These are phyloP conservation scores for Fringilla coelebs DNA, from an alignment of 2,797 vertebrate species.

Conservation along the genomic window DNA sequence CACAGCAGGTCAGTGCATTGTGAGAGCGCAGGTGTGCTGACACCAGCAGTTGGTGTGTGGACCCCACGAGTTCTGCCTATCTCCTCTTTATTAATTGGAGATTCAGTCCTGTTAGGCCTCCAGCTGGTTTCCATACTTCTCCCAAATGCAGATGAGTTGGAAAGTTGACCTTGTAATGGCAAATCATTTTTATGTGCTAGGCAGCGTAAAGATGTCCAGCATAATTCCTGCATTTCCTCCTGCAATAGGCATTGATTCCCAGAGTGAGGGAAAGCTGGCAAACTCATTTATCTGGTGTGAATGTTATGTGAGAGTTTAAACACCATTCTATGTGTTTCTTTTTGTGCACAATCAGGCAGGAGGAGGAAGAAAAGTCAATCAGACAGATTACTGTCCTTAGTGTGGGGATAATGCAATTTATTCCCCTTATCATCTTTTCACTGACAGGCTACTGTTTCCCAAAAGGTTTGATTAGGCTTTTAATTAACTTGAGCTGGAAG, in stretches of 20 bases:
- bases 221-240: not conserved
- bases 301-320: not conserved
- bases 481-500: constrained; percentile 70
- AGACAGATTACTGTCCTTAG: not conserved
- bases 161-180: not conserved
- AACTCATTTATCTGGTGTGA: not conserved
- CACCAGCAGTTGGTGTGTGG: not conserved
- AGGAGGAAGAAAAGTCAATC: not conserved
- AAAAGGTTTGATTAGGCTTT: constrained; percentile 64
- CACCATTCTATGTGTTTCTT: not conserved
- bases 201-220: not conserved
- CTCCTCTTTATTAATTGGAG: not conserved
- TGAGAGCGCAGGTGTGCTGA: not conserved
- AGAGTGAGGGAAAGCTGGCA: not conserved
- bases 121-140: not conserved
- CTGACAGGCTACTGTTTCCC: constrained; percentile 54
- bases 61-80: not conserved
- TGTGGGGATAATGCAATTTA: not conserved
- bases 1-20: not conserved
- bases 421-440: not conserved
- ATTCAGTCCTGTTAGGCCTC: not conserved
- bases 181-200: not conserved
- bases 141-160: not conserved
- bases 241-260: not conserved
- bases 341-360: not conserved